Percentiles rank a stretch among this genome's conserved stretches.
Conservation (phyloP, 2,113 vertebrate species). For the Platysteira castanea region DNA sequence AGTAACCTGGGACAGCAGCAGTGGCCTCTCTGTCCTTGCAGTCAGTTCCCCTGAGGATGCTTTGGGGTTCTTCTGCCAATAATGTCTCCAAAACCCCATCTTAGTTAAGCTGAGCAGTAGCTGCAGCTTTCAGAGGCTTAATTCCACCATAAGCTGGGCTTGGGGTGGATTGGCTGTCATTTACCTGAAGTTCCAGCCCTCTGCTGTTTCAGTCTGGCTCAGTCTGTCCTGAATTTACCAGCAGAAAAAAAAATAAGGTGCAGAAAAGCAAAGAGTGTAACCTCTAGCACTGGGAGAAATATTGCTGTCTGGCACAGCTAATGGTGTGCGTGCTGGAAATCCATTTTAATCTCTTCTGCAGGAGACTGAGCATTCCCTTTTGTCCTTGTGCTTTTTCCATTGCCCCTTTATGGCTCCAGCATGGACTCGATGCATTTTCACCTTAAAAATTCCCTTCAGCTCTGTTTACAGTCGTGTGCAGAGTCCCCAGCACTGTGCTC, state of each 20-base stretch:
- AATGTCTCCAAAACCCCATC: background rate
- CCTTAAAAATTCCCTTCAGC: background rate
- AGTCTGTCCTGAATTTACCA: background rate
- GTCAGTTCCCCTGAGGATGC: background rate
- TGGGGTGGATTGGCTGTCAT: background rate
- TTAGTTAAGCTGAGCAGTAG: background rate
- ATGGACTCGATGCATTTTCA: background rate
- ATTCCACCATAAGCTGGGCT: background rate
- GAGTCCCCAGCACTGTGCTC: background rate
- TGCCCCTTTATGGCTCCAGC: background rate
- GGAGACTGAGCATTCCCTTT: background rate
- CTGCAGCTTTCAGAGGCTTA: background rate
- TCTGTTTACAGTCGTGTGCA: background rate
- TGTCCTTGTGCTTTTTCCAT: slow-evolving; percentile 23
- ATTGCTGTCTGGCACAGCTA: background rate
- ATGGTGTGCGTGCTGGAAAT: slow-evolving; percentile 8
- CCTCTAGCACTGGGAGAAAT: background rate
- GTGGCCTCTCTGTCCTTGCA: background rate
- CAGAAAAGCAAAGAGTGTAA: background rate
- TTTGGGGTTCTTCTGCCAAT: background rate
- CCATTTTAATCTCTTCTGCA: slow-evolving; percentile 3
- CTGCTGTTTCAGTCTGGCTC: background rate
- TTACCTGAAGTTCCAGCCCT: background rate
- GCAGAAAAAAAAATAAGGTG: background rate
- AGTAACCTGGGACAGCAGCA: background rate